A percentile compares a stretch with the other conserved stretches of the same genome.
Conservation (phyloP, 2,888 invertebrate species). For the Napeogenes sylphis region DNA sequence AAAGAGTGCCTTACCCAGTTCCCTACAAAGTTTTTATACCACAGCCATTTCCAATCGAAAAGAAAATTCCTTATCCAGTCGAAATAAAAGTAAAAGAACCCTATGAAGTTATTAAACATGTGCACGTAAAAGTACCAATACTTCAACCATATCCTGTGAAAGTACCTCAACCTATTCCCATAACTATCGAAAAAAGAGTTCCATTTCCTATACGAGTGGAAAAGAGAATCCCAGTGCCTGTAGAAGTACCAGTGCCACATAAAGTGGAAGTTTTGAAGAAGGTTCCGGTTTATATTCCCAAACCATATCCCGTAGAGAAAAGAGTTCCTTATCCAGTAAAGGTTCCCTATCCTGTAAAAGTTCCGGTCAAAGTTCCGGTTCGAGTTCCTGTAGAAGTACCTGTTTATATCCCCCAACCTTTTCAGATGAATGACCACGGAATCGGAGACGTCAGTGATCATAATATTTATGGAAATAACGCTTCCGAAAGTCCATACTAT, state of each 20-base stretch:
- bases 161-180: slow-evolving; percentile 73
- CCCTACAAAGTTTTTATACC: slow-evolving; percentile 67
- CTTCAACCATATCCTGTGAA: slow-evolving; percentile 74
- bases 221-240: slow-evolving; percentile 63
- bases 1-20: slow-evolving; percentile 45
- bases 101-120: slow-evolving; percentile 63
- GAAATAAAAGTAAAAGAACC: slow-evolving; percentile 68
- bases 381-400: slow-evolving; percentile 58
- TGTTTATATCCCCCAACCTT: slow-evolving; percentile 55
- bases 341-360: slow-evolving; percentile 49
- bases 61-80: slow-evolving; percentile 74
- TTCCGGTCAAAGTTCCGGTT: slow-evolving; percentile 50
- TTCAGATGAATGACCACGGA: slow-evolving; percentile 40
- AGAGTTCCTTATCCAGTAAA: slow-evolving; percentile 57
- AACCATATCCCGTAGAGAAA: slow-evolving; percentile 56
- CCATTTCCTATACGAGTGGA: slow-evolving; percentile 70
- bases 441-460: slow-evolving; percentile 25
- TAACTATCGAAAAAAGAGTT: slow-evolving; percentile 66
- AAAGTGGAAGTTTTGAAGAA: slow-evolving; percentile 56
- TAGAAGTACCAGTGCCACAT: slow-evolving; percentile 51
- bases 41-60: slow-evolving; percentile 73
- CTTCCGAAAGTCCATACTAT: slow-evolving; percentile 22
- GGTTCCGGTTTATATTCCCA: slow-evolving; percentile 51
- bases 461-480: slow-evolving; percentile 7
- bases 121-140: slow-evolving; percentile 60